phyloP scores from a whole-genome alignment of 2,797 vertebrate species.

The Mallotus villosus region DNA sequence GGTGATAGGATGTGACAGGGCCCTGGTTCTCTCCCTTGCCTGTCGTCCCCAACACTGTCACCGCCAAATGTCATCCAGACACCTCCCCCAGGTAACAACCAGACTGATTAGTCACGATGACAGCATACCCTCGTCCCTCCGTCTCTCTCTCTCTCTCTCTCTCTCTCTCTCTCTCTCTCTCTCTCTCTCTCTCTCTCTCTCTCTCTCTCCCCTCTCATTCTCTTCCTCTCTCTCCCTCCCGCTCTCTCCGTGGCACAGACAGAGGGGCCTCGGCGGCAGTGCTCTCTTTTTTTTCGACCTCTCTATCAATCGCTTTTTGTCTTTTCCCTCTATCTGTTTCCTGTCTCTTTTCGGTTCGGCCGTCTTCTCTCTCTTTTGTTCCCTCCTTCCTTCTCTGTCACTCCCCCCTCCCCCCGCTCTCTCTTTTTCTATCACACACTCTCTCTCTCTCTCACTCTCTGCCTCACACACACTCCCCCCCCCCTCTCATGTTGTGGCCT shows the following conservation, averaged over 20 bases:
- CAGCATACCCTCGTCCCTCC: conserved; percentile 22
- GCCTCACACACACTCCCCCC: neutral
- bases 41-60: conserved; percentile 53
- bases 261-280: too few species aligned
- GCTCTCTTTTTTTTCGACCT: neutral
- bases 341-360: neutral
- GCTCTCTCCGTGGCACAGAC: neutral
- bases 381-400: neutral
- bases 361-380: neutral
- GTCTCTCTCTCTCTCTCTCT: conserved; percentile 32
- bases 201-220: conserved; percentile 8
- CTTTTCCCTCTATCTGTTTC: conserved; percentile 14
- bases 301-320: neutral
- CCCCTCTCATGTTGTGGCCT: conserved; percentile 12
- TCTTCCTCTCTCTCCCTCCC: conserved; percentile 10
- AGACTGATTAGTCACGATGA: conserved; percentile 56
- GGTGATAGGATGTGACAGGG: conserved; percentile 15
- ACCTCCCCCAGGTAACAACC: conserved; percentile 67
- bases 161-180: too few species aligned
- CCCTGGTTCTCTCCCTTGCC: neutral
- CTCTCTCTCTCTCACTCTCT: neutral
- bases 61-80: conserved; percentile 70
- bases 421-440: neutral
- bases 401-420: neutral
- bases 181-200: neutral